Conservation (phyloP, 1,140 invertebrate species). For the Stegodyphus mimosarum region DNA sequence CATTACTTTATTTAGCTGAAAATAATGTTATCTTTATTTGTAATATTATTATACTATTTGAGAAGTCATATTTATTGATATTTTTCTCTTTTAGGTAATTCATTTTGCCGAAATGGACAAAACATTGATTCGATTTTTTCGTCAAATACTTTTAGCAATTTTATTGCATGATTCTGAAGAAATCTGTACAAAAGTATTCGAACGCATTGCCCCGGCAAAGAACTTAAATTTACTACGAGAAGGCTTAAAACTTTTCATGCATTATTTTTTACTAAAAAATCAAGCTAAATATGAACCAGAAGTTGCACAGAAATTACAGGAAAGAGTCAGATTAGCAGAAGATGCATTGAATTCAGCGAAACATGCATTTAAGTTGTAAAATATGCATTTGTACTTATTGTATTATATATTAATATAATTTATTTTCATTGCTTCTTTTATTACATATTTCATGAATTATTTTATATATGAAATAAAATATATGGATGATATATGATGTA, state of each 20-base stretch:
- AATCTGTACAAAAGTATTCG: conserved; percentile 75
- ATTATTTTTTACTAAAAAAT: conserved; percentile 81
- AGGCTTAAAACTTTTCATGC: conserved; percentile 81
- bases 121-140: conserved; percentile 76
- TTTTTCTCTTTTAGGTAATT: conserved; percentile 75
- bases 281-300: conserved; percentile 60
- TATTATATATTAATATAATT: too few relatives aligned
- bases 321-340: conserved; percentile 62
- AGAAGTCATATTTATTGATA: too few relatives aligned
- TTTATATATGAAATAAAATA: too few relatives aligned
- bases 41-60: too few relatives aligned
- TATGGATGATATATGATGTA: too few relatives aligned
- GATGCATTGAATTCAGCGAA: conserved; percentile 27
- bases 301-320: conserved; percentile 48
- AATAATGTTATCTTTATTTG: neutral
- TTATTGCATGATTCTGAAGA: conserved; percentile 75
- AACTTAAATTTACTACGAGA: conserved; percentile 81
- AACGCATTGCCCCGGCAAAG: conserved; percentile 73
- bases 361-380: conserved; percentile 23
- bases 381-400: too few relatives aligned
- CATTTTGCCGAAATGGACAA: conserved; percentile 83
- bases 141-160: conserved; percentile 78
- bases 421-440: too few relatives aligned
- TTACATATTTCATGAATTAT: too few relatives aligned
- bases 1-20: too few relatives aligned